These are phyloP conservation scores for Micronycteris hirsuta DNA, from an alignment of 2,113 vertebrate species.

Conservation along the genomic window DNA sequence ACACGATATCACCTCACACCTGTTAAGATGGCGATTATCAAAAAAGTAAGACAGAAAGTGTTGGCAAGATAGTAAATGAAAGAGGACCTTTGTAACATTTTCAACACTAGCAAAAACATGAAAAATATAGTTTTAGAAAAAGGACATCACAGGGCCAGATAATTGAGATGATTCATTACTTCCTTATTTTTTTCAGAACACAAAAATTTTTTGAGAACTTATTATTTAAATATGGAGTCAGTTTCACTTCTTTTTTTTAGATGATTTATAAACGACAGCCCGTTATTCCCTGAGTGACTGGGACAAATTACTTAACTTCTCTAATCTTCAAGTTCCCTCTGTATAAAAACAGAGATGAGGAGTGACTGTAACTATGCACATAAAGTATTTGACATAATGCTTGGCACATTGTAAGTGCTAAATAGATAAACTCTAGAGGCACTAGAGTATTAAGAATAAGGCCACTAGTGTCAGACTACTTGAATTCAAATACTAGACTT, in stretches of 20 bases:
- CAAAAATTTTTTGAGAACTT: neutral
- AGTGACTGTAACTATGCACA: neutral
- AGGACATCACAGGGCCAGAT: neutral
- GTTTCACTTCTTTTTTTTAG: neutral
- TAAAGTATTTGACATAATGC: neutral
- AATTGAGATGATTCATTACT: neutral
- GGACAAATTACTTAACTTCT: neutral
- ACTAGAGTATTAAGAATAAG: neutral
- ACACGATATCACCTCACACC: neutral
- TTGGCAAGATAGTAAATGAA: neutral
- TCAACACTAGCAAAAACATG: neutral
- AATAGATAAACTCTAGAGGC: neutral
- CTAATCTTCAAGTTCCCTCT: neutral
- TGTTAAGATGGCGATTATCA: neutral
- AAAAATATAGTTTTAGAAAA: constrained; percentile 3
- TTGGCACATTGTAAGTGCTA: neutral
- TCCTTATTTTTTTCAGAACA: neutral
- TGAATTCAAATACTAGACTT: neutral
- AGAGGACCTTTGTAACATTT: neutral
- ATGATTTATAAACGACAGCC: neutral
- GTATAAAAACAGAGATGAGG: neutral
- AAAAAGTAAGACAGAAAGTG: neutral
- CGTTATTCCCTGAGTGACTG: neutral
- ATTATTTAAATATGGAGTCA: neutral
- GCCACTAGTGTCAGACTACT: neutral